Base-by-base conservation (phyloP, 2,888 invertebrate genomes). In the Chydorus sphaericus region DNA sequence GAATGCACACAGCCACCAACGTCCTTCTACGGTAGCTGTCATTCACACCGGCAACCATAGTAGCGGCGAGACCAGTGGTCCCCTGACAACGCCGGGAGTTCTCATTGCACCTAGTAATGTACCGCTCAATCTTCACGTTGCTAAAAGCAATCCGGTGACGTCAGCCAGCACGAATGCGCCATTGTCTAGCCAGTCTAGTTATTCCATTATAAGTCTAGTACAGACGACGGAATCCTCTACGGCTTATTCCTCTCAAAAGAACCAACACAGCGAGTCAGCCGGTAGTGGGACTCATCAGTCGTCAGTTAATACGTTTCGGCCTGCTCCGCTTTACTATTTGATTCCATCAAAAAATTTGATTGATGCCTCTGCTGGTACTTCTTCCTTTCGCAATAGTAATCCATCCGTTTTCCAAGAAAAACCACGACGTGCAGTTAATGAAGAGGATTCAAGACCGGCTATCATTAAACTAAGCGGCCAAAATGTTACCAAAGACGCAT, bases 341-440 rank as follows among this genome's bases (percentile, higher is more conserved):
- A 60, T 33, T 58, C 60, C 36, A 57, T 60, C 37, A 56, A 59
- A 38, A 59, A 60, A 30, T 55, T 57, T 48, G 38, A 58, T 38
- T 28, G 60, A 52, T 14, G 23, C 54, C 37, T 6, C 49, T 56
- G 4, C 49, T 59, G 37, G 57, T 33, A 51, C 53, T 53, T 18
- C 56, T 26, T 7, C 44, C n/a, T 23, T 44, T 20, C 44, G 44
- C 3, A n/a, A n/a, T n/a, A n/a, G n/a, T n/a, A n/a, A n/a, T n/a
- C n/a, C n/a, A n/a, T n/a, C n/a, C n/a, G n/a, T n/a, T n/a, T n/a
- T n/a, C n/a, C n/a, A n/a, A n/a, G n/a, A n/a, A n/a, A n/a, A n/a
- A n/a, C n/a, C n/a, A n/a, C n/a, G n/a, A n/a, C n/a, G n/a, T n/a
- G n/a, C n/a, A n/a, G n/a, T n/a, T n/a, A 23, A 44, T 10, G 44